These are phyloP conservation scores for Ctenochaetus hawaiiensis DNA, from an alignment of 2,797 vertebrate genomes.

Conservation along the genomic window DNA sequence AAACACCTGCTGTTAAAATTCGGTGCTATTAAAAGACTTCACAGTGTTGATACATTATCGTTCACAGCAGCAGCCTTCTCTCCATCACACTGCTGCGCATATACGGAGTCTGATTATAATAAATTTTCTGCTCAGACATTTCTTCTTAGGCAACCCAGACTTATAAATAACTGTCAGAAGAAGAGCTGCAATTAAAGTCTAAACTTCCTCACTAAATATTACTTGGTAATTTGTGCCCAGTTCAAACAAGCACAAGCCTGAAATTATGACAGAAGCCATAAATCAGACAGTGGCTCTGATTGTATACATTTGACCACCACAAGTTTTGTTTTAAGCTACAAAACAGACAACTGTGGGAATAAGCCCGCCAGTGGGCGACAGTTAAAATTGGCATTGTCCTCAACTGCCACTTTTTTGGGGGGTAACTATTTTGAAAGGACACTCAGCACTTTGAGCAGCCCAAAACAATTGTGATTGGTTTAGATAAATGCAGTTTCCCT, in stretches of 20 bases:
- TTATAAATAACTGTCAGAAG: slow-evolving; percentile 10
- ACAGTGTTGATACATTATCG: background rate
- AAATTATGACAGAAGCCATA: slow-evolving; percentile 16
- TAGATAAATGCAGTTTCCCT: too few species aligned
- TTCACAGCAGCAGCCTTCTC: background rate
- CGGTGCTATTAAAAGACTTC: slow-evolving; percentile 13
- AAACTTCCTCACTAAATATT: slow-evolving; percentile 3
- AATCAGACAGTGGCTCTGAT: slow-evolving; percentile 41
- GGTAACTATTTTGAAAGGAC: too few species aligned
- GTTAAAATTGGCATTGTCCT: too few species aligned
- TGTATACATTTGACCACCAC: background rate
- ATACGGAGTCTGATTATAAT: background rate
- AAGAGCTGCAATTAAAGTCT: slow-evolving; percentile 21
- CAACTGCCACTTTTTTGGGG: too few species aligned
- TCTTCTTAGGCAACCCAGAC: background rate
- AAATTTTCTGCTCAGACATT: slow-evolving; percentile 2
- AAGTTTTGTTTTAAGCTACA: background rate
- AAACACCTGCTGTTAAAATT: background rate
- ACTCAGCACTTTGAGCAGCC: too few species aligned
- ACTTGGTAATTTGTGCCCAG: slow-evolving; percentile 4
- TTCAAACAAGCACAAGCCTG: slow-evolving; percentile 5
- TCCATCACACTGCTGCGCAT: background rate
- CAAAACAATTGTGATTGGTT: too few species aligned
- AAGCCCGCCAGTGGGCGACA: too few species aligned
- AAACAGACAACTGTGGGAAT: background rate